Evolutionary conservation across 2,797 vertebrate genomes (phyloP).

Genomic region (Scolopax bukidnonensis): DNA sequence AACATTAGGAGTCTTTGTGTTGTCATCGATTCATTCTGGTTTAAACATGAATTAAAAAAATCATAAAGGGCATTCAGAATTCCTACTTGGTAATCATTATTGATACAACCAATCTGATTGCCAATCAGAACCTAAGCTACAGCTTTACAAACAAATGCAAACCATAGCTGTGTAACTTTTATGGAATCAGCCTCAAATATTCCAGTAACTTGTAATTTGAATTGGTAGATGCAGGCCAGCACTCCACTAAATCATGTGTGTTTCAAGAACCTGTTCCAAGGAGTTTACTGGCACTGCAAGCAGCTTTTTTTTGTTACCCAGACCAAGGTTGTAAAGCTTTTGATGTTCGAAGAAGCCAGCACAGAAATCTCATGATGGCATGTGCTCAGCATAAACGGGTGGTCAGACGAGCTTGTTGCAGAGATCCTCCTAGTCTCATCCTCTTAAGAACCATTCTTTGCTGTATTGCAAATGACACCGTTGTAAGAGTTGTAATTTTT

Average conservation of each 20-base stretch:
- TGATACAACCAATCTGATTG: neutral
- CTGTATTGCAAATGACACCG: conserved; percentile 16
- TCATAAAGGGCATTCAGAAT: neutral
- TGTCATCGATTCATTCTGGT: neutral
- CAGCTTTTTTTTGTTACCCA: neutral
- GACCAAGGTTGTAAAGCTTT: neutral
- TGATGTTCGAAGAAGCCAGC: neutral
- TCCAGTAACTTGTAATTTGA: neutral
- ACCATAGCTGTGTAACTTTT: neutral
- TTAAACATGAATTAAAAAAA: conserved; percentile 5
- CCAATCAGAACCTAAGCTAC: neutral
- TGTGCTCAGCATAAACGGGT: neutral
- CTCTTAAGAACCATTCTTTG: neutral
- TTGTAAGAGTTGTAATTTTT: conserved; percentile 41
- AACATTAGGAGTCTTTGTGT: neutral
- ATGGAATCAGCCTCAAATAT: neutral
- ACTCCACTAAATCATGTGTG: rapidly evolving
- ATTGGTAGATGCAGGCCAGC: neutral
- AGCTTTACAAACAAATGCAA: neutral
- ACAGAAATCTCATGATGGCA: neutral
- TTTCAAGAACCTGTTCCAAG: neutral
- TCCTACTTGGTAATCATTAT: neutral
- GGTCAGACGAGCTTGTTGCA: neutral
- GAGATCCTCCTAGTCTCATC: neutral
- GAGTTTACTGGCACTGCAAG: neutral